These are phyloP conservation scores for Barypeithes pellucidus DNA, from an alignment of 2,888 invertebrate genomes.

Conservation along the genomic window DNA sequence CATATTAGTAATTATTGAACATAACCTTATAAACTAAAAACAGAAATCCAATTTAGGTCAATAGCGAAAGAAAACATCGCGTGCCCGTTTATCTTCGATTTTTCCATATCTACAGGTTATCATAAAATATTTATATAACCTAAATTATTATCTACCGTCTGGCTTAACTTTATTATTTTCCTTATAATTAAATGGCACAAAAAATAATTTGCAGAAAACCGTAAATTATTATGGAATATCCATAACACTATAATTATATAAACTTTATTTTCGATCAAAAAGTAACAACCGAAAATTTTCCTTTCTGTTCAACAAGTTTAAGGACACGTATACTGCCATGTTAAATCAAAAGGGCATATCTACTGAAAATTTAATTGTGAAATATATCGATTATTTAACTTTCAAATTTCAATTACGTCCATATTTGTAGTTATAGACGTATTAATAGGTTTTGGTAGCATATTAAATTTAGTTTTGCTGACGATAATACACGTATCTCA, in stretches of 20 bases:
- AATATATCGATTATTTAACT: no score
- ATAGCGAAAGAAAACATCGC: conserved; percentile 28
- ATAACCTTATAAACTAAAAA: neutral
- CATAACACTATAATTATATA: neutral
- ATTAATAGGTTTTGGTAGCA: no score
- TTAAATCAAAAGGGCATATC: no score
- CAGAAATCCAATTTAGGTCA: conserved; percentile 19
- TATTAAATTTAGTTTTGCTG: no score
- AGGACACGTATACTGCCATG: neutral
- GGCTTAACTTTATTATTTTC: neutral
- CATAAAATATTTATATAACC: conserved; percentile 46
- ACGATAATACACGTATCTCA: no score
- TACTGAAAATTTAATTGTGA: no score
- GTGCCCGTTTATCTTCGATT: conserved; percentile 35
- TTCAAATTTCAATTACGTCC: no score
- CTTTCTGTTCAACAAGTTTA: neutral
- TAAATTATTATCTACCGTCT: conserved; percentile 32
- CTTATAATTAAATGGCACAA: neutral
- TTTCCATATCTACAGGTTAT: conserved; percentile 38
- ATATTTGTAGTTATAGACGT: no score
- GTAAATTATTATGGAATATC: neutral
- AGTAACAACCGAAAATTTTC: neutral
- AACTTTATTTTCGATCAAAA: neutral
- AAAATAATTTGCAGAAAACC: neutral
- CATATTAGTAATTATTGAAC: no score